phyloP scores from a whole-genome alignment of 2,888 invertebrate genomes.

The Eudasyphora cyanicolor region DNA sequence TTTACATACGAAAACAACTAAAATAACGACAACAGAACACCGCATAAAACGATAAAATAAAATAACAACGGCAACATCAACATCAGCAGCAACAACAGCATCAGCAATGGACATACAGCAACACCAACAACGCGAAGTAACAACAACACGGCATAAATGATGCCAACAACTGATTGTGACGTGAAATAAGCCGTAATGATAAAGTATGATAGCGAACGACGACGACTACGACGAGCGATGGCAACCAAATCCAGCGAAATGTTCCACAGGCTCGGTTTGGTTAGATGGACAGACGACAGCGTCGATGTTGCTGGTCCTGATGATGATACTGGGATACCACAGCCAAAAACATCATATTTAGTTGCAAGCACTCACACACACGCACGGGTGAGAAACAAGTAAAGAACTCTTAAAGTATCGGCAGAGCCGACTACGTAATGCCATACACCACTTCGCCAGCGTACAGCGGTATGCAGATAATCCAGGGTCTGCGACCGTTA shows the following conservation, averaged over 20 bases:
- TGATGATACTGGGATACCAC: neutral
- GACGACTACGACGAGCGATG: neutral
- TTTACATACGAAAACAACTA: slow-evolving; percentile 58
- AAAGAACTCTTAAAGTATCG: no score
- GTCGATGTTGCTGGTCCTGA: neutral
- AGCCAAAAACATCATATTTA: slow-evolving; percentile 22
- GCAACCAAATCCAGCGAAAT: slow-evolving; percentile 17
- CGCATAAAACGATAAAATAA: slow-evolving; percentile 45
- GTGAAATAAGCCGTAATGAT: slow-evolving; percentile 77
- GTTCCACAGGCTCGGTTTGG: neutral
- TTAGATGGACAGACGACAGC: neutral
- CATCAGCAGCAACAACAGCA: slow-evolving; percentile 68
- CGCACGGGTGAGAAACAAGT: neutral
- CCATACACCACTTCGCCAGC: no score
- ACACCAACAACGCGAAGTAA: slow-evolving; percentile 65
- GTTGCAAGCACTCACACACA: neutral
- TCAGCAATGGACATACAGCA: slow-evolving; percentile 53
- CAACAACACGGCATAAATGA: slow-evolving; percentile 65
- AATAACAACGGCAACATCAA: slow-evolving; percentile 39
- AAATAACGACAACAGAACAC: slow-evolving; percentile 63
- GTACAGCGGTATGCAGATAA: no score
- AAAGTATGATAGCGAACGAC: slow-evolving; percentile 69
- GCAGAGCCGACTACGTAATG: no score
- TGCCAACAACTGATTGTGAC: slow-evolving; percentile 78
- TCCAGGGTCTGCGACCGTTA: no score